phyloP scores from a whole-genome alignment of 2,888 invertebrate species.

The Diarsia dahlii region DNA sequence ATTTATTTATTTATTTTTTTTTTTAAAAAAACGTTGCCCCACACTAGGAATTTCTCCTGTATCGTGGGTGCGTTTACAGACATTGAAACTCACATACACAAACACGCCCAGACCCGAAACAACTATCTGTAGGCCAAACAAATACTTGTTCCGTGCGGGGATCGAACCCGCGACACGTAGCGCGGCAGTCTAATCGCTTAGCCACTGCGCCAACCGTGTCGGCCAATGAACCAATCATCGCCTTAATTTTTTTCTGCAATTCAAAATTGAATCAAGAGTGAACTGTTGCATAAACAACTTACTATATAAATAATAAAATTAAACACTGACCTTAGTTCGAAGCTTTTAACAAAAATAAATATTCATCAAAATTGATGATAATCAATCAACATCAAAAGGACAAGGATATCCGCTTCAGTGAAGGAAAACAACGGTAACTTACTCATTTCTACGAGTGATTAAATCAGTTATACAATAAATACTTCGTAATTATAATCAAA shows the following conservation, averaged over 20 bases:
- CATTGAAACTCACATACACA: too few species aligned
- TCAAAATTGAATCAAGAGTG: constrained; percentile 20
- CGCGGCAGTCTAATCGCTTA: too few species aligned
- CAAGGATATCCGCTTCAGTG: constrained; percentile 34
- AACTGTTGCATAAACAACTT: constrained; percentile 17
- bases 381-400: constrained; percentile 30
- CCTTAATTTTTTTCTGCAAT: neutral
- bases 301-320: constrained; percentile 11
- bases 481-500: neutral
- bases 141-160: too few species aligned
- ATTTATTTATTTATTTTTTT: too few species aligned
- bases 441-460: neutral
- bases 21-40: too few species aligned
- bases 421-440: neutral
- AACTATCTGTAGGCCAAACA: too few species aligned
- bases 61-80: too few species aligned
- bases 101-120: too few species aligned
- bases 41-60: too few species aligned
- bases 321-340: constrained; percentile 39
- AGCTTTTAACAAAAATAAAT: constrained; percentile 40
- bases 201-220: too few species aligned
- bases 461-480: neutral
- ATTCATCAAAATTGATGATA: constrained; percentile 47
- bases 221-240: neutral
- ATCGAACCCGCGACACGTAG: too few species aligned